phyloP scores from a whole-genome alignment of 1,140 invertebrate genomes.

The Adoxophyes honmai region DNA sequence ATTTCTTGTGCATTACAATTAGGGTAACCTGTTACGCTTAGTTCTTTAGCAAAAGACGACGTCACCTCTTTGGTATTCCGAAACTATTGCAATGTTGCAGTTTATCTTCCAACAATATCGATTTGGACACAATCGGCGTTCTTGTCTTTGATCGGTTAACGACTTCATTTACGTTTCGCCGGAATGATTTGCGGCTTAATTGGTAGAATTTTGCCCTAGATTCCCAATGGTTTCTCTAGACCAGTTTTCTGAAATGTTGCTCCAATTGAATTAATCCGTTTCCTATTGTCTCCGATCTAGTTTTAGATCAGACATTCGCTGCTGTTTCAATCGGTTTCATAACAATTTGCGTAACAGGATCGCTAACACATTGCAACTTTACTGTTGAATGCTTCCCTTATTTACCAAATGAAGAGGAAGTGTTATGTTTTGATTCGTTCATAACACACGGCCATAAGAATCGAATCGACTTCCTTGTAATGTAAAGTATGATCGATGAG shows the following conservation, averaged over 20 bases:
- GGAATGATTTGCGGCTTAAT: conserved; percentile 34
- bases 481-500: no score
- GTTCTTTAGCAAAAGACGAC: background rate
- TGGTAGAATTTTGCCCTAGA: conserved; percentile 33
- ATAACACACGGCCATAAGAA: no score
- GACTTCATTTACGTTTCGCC: conserved; percentile 19
- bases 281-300: conserved; percentile 11
- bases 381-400: no score
- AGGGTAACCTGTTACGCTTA: conserved; percentile 23
- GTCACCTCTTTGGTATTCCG: background rate
- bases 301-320: background rate
- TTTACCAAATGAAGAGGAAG: no score
- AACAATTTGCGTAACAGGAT: background rate
- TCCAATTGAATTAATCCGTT: conserved; percentile 33
- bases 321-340: background rate
- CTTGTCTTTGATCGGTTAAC: conserved; percentile 18
- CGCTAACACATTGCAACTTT: no score
- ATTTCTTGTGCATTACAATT: conserved; percentile 33
- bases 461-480: no score
- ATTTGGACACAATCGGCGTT: conserved; percentile 18
- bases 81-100: background rate
- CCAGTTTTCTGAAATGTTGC: conserved; percentile 44
- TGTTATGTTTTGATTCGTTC: no score
- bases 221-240: conserved; percentile 24
- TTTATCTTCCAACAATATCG: background rate